Evolutionary conservation across 1,140 invertebrate genomes (phyloP).

Genomic region (Neodiprion virginianus): DNA sequence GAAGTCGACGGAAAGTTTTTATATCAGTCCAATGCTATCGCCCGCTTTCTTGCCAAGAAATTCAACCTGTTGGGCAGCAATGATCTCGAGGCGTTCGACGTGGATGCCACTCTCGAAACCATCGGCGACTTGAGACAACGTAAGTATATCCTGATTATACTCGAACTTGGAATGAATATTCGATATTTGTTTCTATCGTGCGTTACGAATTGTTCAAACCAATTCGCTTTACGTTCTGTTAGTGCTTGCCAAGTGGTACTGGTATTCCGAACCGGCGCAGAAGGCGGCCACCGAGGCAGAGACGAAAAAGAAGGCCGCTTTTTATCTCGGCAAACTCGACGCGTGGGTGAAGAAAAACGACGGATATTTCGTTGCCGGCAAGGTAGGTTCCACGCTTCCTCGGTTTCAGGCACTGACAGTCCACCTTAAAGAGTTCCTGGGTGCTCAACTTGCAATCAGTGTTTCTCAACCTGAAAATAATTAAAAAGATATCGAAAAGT

Average conservation of each 20-base stretch:
- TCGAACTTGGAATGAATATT: background rate
- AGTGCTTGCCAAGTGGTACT: slow-evolving; percentile 2
- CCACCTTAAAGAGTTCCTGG: too few relatives aligned
- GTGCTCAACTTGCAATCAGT: too few relatives aligned
- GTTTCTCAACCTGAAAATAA: too few relatives aligned
- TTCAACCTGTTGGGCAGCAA: slow-evolving; percentile 38
- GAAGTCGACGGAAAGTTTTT: slow-evolving; percentile 47
- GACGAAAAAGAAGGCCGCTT: slow-evolving; percentile 20
- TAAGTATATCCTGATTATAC: slow-evolving; percentile 28
- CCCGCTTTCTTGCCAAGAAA: slow-evolving; percentile 48
- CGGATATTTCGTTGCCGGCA: slow-evolving; percentile 50
- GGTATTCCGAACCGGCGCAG: slow-evolving; percentile 33
- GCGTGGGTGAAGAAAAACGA: slow-evolving; percentile 44
- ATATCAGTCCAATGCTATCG: slow-evolving; percentile 45
- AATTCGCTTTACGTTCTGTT: background rate
- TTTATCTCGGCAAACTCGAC: slow-evolving; percentile 50
- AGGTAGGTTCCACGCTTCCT: slow-evolving; percentile 30
- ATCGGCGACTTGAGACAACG: slow-evolving; percentile 43
- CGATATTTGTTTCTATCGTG: background rate
- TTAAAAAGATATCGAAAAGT: background rate
- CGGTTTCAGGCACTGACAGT: background rate
- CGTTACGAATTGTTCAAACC: slow-evolving; percentile 18
- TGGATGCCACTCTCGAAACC: slow-evolving; percentile 43
- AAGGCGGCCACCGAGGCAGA: slow-evolving; percentile 32
- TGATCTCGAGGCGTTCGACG: slow-evolving; percentile 42